Evolutionary conservation across 1,140 invertebrate genomes (phyloP).

Genomic region (Drosophila nebulosa): DNA sequence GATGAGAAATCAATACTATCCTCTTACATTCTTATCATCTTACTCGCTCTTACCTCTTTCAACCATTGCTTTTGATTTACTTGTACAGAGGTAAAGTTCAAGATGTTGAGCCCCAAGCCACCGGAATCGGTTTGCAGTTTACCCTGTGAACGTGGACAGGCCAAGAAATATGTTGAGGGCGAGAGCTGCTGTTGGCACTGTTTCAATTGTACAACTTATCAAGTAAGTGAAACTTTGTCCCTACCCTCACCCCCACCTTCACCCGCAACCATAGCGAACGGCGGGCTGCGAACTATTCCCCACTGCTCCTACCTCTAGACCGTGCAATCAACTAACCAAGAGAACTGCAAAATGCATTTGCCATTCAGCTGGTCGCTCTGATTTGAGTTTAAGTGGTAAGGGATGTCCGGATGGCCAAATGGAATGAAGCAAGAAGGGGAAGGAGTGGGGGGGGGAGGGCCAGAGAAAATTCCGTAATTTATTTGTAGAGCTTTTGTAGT

Average conservation of each 20-base stretch:
- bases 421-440: no score
- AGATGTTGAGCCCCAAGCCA: constrained; percentile 86
- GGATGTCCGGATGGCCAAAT: not conserved
- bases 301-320: no score
- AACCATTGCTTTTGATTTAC: not conserved
- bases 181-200: constrained; percentile 98
- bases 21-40: not conserved
- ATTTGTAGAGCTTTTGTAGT: constrained; percentile 54
- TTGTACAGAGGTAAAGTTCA: constrained; percentile 89
- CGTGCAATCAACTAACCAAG: constrained; percentile 3
- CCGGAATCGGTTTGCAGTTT: constrained; percentile 94
- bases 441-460: no score
- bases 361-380: constrained; percentile 21
- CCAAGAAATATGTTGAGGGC: constrained; percentile 94
- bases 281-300: no score
- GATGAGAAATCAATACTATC: not conserved
- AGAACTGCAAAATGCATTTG: constrained; percentile 3
- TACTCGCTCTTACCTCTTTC: not conserved
- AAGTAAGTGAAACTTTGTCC: constrained; percentile 83
- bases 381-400: constrained; percentile 9
- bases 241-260: not conserved
- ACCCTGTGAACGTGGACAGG: constrained; percentile 92
- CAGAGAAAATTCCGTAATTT: constrained; percentile 50
- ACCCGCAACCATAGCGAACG: no score
- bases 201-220: constrained; percentile 95